phyloP scores from a whole-genome alignment of 1,140 invertebrate genomes.

The Hesperophylax magnus region DNA sequence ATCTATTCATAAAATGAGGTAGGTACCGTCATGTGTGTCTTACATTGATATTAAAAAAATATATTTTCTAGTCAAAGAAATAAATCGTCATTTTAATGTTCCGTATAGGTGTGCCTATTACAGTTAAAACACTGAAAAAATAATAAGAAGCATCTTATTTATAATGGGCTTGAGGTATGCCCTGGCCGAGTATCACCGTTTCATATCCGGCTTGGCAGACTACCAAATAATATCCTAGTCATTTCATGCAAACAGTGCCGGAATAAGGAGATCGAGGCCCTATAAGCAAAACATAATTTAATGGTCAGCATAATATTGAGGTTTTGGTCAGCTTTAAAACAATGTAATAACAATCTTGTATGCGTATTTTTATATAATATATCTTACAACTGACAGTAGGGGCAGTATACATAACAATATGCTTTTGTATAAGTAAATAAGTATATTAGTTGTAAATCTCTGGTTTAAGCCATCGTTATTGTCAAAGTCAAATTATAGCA shows the following conservation, averaged over 20 bases:
- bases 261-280: background rate
- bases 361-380: no score
- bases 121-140: conserved; percentile 17
- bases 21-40: no score
- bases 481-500: no score
- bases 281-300: background rate
- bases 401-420: no score
- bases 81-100: conserved; percentile 48
- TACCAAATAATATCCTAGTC: background rate
- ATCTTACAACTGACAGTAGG: no score
- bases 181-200: background rate
- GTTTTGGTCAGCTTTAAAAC: background rate
- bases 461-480: no score
- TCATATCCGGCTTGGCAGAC: conserved; percentile 1
- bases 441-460: no score
- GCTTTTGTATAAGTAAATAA: no score
- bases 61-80: conserved; percentile 10
- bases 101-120: conserved; percentile 38
- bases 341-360: no score
- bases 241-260: background rate
- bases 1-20: no score
- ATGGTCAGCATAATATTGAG: no score
- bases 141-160: conserved; percentile 7
- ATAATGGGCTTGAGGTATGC: conserved; percentile 17
- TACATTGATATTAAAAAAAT: no score